Base-by-base conservation (phyloP, 2,888 invertebrate genomes). In the Acleris holmiana region DNA sequence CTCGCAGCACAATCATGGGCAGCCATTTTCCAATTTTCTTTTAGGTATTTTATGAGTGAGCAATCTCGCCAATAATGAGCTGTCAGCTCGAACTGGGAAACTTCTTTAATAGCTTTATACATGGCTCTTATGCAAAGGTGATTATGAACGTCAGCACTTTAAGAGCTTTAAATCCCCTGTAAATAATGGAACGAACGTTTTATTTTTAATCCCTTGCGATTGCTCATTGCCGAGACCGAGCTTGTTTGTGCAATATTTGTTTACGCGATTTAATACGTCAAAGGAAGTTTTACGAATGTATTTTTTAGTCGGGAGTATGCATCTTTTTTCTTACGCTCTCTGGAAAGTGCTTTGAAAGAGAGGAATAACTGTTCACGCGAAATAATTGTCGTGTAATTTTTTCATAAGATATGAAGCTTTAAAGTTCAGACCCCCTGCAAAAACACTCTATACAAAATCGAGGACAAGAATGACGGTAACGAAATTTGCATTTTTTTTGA, bases 11-110 rank as follows among this genome's bases (percentile, higher is more conserved):
- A 54, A 40, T 23, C 49, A 50, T 57, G 56, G 40, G 15, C 54
- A 19, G 51, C 29, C 60, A 29, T 35, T 46, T 51, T 41, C 57
- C 63, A 63, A 57, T 63, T 63, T 57, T 63, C 63, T 46, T 58
- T 58, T 57, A 46, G 21, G 63, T 58, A 55, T 57, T 63, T 63
- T 53, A 63, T 19, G 63, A 47, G 21, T 40, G 29, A 13, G 51
- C 51, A 35, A 48, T 48, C 40, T 35, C 17, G 35, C 35, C n/a
- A 35, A 18, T 63, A 57, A 57, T 57, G 51, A 57, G 50, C 51
- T 62, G 56, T 46, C 46, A 49, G n/a, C 17, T 4, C 21, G 15
- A 47, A 57, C 46, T 44, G 44, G 18, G 35, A 17, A 29, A 51
- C 18, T 35, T 35, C 17, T 51, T 51, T 51, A 19, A 51, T 51